Conservation (phyloP, 2,888 invertebrate genomes). For the Hemaris fuciformis region DNA sequence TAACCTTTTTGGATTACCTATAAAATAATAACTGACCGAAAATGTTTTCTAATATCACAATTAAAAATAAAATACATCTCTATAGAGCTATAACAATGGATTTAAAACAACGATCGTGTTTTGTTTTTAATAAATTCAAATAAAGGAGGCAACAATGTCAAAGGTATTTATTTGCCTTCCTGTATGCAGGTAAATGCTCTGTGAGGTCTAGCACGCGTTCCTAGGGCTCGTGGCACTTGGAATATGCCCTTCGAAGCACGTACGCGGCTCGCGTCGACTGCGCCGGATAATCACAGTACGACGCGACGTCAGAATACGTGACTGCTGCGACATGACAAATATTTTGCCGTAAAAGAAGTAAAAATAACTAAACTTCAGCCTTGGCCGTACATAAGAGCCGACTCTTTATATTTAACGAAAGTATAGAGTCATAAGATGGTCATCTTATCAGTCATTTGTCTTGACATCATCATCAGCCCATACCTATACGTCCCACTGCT, state of each 20-base stretch:
- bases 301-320: constrained; percentile 22
- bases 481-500: no score
- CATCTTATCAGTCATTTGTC: no score
- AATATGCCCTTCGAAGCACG: constrained; percentile 15
- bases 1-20: background rate
- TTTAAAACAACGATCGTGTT: background rate
- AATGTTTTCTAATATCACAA: background rate
- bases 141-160: background rate
- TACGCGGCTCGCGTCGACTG: background rate
- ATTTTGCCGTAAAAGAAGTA: background rate
- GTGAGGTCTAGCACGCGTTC: constrained; percentile 21
- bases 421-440: no score
- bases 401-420: background rate
- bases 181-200: background rate
- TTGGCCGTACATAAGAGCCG: background rate
- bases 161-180: constrained; percentile 1
- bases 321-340: constrained; percentile 12
- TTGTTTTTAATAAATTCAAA: no score
- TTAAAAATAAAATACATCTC: background rate
- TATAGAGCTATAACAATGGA: no score
- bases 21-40: background rate
- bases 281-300: background rate
- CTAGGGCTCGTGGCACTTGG: constrained; percentile 17
- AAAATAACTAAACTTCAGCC: background rate
- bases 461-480: no score